Conservation (phyloP, 2,888 invertebrate species). For the Erebia epiphron region DNA sequence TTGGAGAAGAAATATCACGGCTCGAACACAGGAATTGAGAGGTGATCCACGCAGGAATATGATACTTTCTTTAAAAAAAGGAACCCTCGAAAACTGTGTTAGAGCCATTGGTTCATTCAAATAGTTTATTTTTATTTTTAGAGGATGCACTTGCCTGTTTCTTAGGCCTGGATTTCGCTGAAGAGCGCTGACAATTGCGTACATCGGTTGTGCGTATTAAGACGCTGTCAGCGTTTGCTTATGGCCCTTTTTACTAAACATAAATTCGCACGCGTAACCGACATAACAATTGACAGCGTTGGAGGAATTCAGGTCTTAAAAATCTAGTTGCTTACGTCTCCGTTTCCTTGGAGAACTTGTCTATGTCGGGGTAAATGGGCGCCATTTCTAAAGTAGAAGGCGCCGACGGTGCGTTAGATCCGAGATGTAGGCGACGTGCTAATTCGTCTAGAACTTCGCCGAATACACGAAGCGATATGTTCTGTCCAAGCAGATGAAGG, state of each 20-base stretch:
- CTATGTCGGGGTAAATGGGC: constrained; percentile 91
- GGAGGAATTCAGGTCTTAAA: constrained; percentile 1
- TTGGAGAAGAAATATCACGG: constrained; percentile 28
- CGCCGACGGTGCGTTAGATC: constrained; percentile 91
- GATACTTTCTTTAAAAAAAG: constrained; percentile 23
- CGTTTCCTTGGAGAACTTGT: constrained; percentile 91
- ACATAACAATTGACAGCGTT: neutral
- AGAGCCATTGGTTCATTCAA: constrained; percentile 34
- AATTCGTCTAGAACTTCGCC: constrained; percentile 91
- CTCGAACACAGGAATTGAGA: constrained; percentile 45
- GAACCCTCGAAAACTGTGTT: constrained; percentile 44
- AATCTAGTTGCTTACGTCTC: constrained; percentile 85
- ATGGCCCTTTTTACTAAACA: no score
- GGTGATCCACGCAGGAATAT: constrained; percentile 29
- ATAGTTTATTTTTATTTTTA: constrained; percentile 3
- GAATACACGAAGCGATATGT: constrained; percentile 91
- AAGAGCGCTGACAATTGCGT: neutral
- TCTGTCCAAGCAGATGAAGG: constrained; percentile 92
- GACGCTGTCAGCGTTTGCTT: neutral
- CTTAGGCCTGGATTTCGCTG: neutral
- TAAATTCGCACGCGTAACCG: neutral
- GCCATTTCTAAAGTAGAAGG: constrained; percentile 94
- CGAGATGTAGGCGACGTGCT: constrained; percentile 86
- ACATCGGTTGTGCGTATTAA: neutral
- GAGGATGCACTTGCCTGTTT: constrained; percentile 34